Evolutionary conservation across 2,113 vertebrate species (phyloP), one percentile per base, ranked within the genome.

Genomic region (Brienomyrus longianalis): DNA sequence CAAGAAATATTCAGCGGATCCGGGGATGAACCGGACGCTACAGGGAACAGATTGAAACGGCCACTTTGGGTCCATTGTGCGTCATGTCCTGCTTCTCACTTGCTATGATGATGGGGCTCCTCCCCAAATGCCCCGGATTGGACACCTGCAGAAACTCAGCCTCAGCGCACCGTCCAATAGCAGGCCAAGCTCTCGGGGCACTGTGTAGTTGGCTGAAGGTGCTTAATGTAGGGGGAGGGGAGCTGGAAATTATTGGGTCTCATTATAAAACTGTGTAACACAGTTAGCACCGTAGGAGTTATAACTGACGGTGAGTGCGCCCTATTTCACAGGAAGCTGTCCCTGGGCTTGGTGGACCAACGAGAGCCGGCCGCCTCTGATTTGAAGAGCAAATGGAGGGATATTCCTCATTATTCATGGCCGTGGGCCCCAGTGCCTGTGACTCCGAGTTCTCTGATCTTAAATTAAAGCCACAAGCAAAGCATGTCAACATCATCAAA

Each of bases 381-480:
- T 23, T 45, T 10, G 83, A 47, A 10, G 21, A 47, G 15, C 45
- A 10, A 84, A 84, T 13, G 83, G 83, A 84, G 23, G 19, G 83
- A 84, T 84, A n/a, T 48, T 48, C 83, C 83, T 84, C 21, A 84
- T 47, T 84, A 84, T 84, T 84, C 23, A 48, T 84, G 83, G 23
- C 83, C 3, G 1, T 10, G 39, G 83, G 43, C 35, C 7, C 39
- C 83, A 48, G 43, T 0, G 9, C 83, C 21, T 48, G 45, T 19
- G 15, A 47, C 43, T 21, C 47, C 17, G 45, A 84, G 9, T 39
- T 13, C 43, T 84, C 83, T 47, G 43, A 84, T 84, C 45, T 84
- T 47, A 84, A 84, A 84, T 84, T 45, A 84, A 84, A 84, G 83
- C 35, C 83, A 23, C 45, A 84, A 84, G 21, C 83, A 84, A 48